These are phyloP conservation scores for Catharus fuscescens DNA, from an alignment of 2,113 vertebrate species.

Conservation along the genomic window DNA sequence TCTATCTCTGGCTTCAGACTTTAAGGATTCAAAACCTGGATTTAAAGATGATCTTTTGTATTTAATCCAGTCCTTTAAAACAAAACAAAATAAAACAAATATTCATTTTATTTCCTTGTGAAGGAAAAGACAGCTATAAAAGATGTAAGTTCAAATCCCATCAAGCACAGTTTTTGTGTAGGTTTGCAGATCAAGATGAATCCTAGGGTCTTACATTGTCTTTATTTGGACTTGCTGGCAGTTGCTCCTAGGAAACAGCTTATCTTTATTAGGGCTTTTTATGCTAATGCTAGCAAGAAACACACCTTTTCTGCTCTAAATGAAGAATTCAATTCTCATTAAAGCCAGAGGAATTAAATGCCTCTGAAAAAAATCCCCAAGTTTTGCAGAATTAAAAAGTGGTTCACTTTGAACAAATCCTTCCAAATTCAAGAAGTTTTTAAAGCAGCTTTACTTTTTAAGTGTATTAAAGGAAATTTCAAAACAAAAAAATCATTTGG, in stretches of 20 bases:
- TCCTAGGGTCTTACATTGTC: neutral
- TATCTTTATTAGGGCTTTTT: neutral
- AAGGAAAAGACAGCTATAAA: neutral
- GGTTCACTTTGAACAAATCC: neutral
- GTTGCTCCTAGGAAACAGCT: neutral
- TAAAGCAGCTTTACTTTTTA: neutral
- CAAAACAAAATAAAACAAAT: neutral
- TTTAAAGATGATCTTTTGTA: neutral
- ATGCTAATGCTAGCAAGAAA: neutral
- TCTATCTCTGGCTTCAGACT: neutral
- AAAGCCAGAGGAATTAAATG: neutral
- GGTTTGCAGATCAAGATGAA: neutral
- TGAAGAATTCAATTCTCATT: neutral
- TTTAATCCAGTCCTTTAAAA: neutral
- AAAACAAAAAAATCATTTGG: constrained; percentile 9
- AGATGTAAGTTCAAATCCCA: neutral
- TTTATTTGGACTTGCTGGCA: neutral
- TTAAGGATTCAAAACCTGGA: neutral
- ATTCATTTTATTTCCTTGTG: neutral
- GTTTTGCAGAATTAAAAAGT: neutral
- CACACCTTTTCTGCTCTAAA: neutral
- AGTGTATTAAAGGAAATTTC: constrained; percentile 20
- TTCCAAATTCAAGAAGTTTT: neutral
- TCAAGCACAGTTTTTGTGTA: neutral
- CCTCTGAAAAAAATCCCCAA: neutral